Percentiles rank a stretch among this genome's conserved stretches.
Conservation (phyloP, 37 sponge, comb jelly and placozoan species). For the Cladorhizidae sp. region DNA sequence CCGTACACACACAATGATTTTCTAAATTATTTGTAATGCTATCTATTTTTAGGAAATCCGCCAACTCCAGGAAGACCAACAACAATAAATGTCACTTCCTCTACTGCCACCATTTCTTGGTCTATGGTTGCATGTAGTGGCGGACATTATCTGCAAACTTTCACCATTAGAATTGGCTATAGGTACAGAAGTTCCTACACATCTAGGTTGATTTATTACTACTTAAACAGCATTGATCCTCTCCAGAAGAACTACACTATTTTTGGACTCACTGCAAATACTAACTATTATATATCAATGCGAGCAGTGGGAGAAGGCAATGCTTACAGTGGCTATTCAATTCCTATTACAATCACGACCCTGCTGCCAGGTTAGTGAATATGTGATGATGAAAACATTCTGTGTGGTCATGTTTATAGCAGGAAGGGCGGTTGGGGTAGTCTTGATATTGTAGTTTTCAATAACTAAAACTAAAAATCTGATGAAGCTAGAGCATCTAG, state of each 20-base stretch:
- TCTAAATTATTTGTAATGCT: too few species aligned
- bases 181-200: not conserved
- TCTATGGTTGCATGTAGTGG: slow-evolving; percentile 7
- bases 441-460: too few species aligned
- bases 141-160: slow-evolving; percentile 7
- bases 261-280: not conserved
- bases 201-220: too few species aligned
- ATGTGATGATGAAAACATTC: too few species aligned
- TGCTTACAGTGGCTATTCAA: slow-evolving; percentile 1
- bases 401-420: too few species aligned
- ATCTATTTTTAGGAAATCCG: not conserved
- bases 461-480: too few species aligned
- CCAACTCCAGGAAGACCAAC: not conserved
- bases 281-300: slow-evolving; percentile 8
- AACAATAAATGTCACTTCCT: not conserved
- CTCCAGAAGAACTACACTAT: slow-evolving; percentile 14
- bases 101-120: slow-evolving; percentile 15
- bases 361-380: slow-evolving; percentile 24
- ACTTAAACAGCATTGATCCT: slow-evolving; percentile 6
- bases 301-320: slow-evolving; percentile 14
- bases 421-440: too few species aligned
- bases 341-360: not conserved
- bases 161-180: not conserved
- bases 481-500: too few species aligned
- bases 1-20: too few species aligned